These are phyloP conservation scores for Micrastur ruficollis DNA, from an alignment of 2,797 vertebrate genomes.

Conservation along the genomic window DNA sequence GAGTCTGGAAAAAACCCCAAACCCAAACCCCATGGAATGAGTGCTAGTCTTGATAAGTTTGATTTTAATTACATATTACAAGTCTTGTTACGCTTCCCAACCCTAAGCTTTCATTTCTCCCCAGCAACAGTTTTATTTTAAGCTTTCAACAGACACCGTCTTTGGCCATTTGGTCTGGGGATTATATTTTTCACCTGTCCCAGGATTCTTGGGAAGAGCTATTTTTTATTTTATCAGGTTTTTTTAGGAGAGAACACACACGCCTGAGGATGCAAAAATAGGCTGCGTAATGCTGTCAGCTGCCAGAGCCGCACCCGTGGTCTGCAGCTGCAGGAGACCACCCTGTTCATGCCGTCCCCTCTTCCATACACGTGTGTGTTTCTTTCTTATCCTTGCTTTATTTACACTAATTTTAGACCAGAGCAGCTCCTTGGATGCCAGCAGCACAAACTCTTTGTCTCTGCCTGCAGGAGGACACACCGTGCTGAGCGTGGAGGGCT, in stretches of 20 bases:
- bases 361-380: neutral
- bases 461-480: neutral
- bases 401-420: accelerated
- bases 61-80: conserved; percentile 50
- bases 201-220: neutral
- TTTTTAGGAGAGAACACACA: neutral
- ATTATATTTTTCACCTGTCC: conserved; percentile 28
- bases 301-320: neutral
- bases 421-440: neutral
- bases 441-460: neutral
- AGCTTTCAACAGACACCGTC: neutral
- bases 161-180: neutral
- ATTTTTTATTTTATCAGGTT: neutral
- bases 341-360: accelerated
- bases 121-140: conserved; percentile 50
- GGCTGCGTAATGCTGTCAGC: neutral
- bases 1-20: neutral
- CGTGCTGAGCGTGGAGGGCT: neutral
- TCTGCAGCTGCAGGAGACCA: neutral
- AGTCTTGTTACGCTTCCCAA: neutral
- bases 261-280: conserved; percentile 19
- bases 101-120: neutral
- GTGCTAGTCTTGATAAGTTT: conserved; percentile 40
- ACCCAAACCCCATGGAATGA: neutral
- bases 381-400: neutral